These are phyloP conservation scores for Amblyjoppa fuscipennis DNA, from an alignment of 2,888 invertebrate species.

Conservation along the genomic window DNA sequence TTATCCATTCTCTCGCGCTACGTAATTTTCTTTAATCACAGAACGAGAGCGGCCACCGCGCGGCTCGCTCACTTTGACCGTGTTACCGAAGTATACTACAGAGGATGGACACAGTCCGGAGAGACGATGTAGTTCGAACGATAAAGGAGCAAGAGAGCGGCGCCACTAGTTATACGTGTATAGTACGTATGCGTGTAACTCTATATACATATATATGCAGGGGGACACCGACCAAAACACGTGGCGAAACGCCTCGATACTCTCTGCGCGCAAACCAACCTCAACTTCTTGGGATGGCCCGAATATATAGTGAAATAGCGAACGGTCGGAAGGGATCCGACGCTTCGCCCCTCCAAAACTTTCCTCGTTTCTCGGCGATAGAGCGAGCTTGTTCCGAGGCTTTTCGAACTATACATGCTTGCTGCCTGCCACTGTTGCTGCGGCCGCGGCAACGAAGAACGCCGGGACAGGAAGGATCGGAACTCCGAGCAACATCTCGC, in stretches of 20 bases:
- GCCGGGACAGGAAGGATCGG: constrained; percentile 32
- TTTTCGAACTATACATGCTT: constrained; percentile 47
- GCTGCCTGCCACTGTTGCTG: constrained; percentile 31
- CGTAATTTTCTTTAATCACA: constrained; percentile 85
- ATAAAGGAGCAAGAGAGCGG: constrained; percentile 6
- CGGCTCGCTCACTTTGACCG: constrained; percentile 76
- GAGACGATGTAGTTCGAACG: constrained; percentile 20
- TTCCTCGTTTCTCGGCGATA: constrained; percentile 49
- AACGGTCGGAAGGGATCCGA: constrained; percentile 30
- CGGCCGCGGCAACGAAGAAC: constrained; percentile 28
- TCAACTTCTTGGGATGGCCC: constrained; percentile 51
- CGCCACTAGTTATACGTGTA: background rate
- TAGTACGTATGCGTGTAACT: background rate
- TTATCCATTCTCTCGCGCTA: constrained; percentile 78
- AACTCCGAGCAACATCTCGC: constrained; percentile 31
- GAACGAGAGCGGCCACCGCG: constrained; percentile 72
- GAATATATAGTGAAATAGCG: constrained; percentile 47
- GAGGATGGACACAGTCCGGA: constrained; percentile 26
- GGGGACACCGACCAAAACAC: constrained; percentile 31
- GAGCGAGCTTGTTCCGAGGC: constrained; percentile 57
- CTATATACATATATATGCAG: background rate
- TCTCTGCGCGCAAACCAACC: constrained; percentile 27
- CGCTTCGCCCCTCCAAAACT: constrained; percentile 43
- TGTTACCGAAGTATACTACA: constrained; percentile 69
- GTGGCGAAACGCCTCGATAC: constrained; percentile 40